Evolutionary conservation across 2,113 vertebrate genomes (phyloP).

Genomic region (Hemibagrus wyckioides): DNA sequence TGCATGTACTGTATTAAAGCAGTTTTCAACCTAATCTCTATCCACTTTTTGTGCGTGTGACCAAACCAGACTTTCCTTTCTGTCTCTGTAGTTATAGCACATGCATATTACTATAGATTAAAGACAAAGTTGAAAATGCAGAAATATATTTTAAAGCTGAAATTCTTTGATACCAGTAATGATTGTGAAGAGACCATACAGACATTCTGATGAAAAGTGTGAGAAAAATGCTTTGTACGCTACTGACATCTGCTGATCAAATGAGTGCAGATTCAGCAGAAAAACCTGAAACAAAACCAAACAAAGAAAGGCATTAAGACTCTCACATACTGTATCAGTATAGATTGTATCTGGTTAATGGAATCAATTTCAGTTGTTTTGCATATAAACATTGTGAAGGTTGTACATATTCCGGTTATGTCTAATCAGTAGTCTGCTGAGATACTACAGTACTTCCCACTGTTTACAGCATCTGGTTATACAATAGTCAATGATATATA

Average conservation of each 20-base stretch:
- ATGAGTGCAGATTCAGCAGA: not conserved
- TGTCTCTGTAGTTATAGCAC: too few species aligned
- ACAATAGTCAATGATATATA: too few species aligned
- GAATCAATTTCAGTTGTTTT: not conserved
- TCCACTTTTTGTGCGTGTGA: not conserved
- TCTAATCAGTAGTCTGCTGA: too few species aligned
- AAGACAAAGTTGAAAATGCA: not conserved
- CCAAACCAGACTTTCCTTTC: not conserved
- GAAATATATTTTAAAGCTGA: not conserved
- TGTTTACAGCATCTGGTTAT: too few species aligned
- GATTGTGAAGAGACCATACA: not conserved
- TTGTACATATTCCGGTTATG: too few species aligned
- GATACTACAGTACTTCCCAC: too few species aligned
- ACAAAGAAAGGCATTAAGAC: not conserved
- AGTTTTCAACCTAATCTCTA: not conserved
- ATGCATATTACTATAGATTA: too few species aligned
- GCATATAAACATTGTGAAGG: not conserved
- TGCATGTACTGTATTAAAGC: too few species aligned
- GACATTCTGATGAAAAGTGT: too few species aligned
- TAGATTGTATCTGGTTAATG: not conserved
- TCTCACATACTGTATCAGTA: not conserved
- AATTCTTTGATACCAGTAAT: not conserved
- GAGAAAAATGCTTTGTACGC: not conserved
- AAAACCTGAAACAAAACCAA: not conserved
- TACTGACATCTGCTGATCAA: slow-evolving; percentile 14